Conservation (phyloP, 2,888 invertebrate genomes). For the Acanthacorydalis orientalis region DNA sequence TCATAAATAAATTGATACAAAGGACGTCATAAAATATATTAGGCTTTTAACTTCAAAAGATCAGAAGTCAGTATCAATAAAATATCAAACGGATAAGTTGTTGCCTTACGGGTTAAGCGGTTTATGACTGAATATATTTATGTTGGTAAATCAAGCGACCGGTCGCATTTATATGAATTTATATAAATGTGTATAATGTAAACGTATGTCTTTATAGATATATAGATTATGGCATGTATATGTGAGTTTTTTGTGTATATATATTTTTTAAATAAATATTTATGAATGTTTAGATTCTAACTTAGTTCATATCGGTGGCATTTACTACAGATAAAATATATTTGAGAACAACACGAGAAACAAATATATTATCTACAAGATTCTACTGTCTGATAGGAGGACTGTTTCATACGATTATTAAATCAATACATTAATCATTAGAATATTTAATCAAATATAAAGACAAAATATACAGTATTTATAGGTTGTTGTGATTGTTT, state of each 20-base stretch:
- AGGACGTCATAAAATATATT: background rate
- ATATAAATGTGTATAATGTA: background rate
- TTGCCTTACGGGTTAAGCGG: background rate
- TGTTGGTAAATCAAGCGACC: background rate
- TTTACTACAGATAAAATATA: too few relatives aligned
- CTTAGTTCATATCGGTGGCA: too few relatives aligned
- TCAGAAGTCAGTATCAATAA: background rate
- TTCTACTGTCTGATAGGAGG: too few relatives aligned
- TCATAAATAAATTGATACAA: background rate
- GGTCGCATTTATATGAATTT: background rate
- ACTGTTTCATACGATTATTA: too few relatives aligned
- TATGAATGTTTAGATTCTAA: background rate
- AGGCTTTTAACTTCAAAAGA: background rate
- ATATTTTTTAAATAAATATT: background rate
- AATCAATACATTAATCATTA: too few relatives aligned
- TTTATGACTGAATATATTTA: background rate
- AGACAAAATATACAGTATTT: too few relatives aligned
- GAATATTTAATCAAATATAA: too few relatives aligned
- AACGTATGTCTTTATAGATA: background rate
- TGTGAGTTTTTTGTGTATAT: background rate
- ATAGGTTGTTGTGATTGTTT: too few relatives aligned
- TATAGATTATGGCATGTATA: background rate
- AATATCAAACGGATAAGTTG: background rate
- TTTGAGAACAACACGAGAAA: too few relatives aligned
- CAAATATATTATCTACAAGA: too few relatives aligned